Evolutionary conservation across 2,888 invertebrate genomes (phyloP).

Genomic region (Machimus atricapillus): DNA sequence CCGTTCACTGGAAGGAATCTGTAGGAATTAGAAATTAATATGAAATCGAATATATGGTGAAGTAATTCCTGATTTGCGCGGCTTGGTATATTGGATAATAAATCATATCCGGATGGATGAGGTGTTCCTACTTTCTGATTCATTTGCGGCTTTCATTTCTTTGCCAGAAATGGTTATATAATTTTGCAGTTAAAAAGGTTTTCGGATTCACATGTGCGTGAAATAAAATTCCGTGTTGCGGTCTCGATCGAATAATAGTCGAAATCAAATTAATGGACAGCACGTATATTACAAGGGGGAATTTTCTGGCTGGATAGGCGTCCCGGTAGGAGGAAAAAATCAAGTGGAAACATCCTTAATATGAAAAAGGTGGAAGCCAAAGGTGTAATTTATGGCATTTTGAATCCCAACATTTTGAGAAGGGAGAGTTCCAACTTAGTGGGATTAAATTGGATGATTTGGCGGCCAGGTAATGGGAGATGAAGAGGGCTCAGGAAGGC

Average conservation of each 20-base stretch:
- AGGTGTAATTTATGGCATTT: not conserved
- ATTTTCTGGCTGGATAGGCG: not conserved
- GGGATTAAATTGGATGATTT: not conserved
- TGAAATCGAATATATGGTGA: not conserved
- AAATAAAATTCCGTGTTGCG: not conserved
- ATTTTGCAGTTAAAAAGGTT: constrained; percentile 26
- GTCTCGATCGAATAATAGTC: constrained; percentile 12
- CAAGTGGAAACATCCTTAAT: not conserved
- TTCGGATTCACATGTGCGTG: constrained; percentile 12
- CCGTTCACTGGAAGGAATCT: not conserved
- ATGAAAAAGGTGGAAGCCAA: not conserved
- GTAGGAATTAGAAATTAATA: constrained; percentile 3
- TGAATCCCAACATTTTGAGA: not conserved
- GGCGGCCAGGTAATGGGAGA: not conserved
- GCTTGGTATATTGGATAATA: not conserved
- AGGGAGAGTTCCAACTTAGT: not conserved
- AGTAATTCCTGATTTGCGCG: not conserved
- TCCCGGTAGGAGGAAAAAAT: not conserved
- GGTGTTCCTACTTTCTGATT: not conserved
- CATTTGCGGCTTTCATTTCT: not conserved
- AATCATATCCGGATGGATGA: not conserved
- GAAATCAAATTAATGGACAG: constrained; percentile 20
- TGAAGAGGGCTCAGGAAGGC: not conserved
- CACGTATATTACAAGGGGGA: not conserved
- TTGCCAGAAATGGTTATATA: not conserved